phyloP scores from a whole-genome alignment of 2,797 vertebrate genomes.

The Acanthornis magna region DNA sequence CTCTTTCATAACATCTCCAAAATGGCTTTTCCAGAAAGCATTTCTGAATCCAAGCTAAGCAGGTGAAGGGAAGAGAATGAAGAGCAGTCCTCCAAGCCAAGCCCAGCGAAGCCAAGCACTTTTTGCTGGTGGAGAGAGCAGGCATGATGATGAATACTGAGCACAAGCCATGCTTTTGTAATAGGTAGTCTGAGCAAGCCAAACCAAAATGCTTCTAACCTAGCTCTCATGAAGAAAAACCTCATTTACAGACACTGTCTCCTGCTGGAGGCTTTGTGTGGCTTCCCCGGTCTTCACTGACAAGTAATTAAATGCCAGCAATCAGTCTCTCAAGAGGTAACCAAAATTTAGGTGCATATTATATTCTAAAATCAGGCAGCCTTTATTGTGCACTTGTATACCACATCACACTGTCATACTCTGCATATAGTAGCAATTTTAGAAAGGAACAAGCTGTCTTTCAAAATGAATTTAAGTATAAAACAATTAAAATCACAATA shows the following conservation, averaged over 20 bases:
- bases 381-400: background rate
- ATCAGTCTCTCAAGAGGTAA: background rate
- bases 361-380: background rate
- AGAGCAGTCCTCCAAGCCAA: background rate
- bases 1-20: background rate
- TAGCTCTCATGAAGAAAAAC: background rate
- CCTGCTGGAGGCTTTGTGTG: background rate
- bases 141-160: background rate
- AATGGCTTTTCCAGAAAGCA: background rate
- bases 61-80: background rate
- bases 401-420: background rate
- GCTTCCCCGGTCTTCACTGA: background rate
- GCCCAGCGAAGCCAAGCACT: background rate
- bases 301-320: background rate
- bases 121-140: background rate
- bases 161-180: background rate
- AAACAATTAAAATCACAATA: background rate
- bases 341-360: background rate
- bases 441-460: background rate
- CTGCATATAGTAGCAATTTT: background rate
- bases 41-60: background rate
- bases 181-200: background rate
- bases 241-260: background rate
- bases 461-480: background rate
- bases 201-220: background rate